Percentiles rank a stretch among this genome's conserved stretches.
Evolutionary conservation across 2,113 vertebrate species (phyloP).

Genomic region (Oophaga pumilio): DNA sequence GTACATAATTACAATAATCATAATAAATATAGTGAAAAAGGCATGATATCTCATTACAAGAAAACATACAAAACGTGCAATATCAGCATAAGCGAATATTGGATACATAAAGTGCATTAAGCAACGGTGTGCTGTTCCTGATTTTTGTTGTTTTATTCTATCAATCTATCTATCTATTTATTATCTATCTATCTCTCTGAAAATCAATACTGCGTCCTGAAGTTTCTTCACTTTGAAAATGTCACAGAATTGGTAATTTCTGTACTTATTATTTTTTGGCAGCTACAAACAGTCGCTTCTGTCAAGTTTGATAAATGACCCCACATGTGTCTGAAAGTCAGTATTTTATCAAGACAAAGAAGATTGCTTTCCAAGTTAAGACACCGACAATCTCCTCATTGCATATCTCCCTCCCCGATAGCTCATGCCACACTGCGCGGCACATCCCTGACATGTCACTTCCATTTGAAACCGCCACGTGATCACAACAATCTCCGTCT

Average conservation of each 20-base stretch:
- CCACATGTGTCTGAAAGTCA: constrained; percentile 4
- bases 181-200: background rate
- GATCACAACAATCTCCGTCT: constrained; percentile 1
- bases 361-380: constrained; percentile 16
- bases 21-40: too few relatives aligned
- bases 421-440: background rate
- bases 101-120: too few relatives aligned
- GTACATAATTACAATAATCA: too few relatives aligned
- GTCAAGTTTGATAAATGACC: constrained; percentile 36
- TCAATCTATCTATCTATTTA: background rate
- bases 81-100: too few relatives aligned
- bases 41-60: too few relatives aligned
- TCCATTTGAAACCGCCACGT: background rate
- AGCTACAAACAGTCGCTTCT: background rate
- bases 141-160: too few relatives aligned
- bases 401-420: constrained; percentile 4
- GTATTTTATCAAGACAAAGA: constrained; percentile 23
- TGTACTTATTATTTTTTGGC: constrained; percentile 15
- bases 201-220: background rate
- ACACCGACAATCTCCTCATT: constrained; percentile 10
- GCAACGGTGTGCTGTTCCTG: too few relatives aligned
- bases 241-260: background rate
- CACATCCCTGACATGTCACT: constrained; percentile 30
- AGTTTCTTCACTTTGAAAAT: constrained; percentile 13
- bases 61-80: too few relatives aligned